Evolutionary conservation across 2,113 vertebrate genomes (phyloP).

Genomic region (Rhynchomys soricoides): DNA sequence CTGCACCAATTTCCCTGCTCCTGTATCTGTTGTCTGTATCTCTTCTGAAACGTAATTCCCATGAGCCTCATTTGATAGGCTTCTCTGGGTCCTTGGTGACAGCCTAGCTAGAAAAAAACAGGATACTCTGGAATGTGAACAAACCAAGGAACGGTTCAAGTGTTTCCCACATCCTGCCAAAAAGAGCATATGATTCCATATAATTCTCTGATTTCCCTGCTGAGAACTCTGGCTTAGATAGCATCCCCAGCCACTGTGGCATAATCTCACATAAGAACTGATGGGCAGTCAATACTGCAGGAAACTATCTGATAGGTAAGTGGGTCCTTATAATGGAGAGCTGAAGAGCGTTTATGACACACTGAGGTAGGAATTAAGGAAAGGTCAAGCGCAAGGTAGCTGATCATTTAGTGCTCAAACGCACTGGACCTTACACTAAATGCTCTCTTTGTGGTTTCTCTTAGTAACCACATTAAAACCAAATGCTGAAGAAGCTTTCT

Average conservation of each 20-base stretch:
- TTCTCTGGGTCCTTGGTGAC: not conserved
- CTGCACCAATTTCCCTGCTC: no score
- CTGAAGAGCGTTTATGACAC: not conserved
- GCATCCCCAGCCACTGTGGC: not conserved
- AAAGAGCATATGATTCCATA: not conserved
- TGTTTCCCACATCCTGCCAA: no score
- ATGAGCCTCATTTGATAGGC: not conserved
- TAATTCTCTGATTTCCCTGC: not conserved
- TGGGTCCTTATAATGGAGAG: not conserved
- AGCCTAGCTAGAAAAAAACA: not conserved
- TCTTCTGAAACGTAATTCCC: not conserved
- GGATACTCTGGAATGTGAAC: no score
- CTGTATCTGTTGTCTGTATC: not conserved
- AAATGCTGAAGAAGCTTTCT: not conserved
- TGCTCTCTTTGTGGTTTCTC: not conserved
- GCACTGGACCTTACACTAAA: not conserved
- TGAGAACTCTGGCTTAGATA: not conserved
- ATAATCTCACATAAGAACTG: not conserved
- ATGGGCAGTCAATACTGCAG: not conserved
- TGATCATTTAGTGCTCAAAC: not conserved
- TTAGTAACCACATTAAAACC: not conserved
- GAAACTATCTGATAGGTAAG: not conserved
- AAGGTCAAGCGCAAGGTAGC: not conserved
- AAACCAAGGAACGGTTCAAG: not conserved
- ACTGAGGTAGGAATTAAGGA: not conserved